phyloP scores from a whole-genome alignment of 2,113 vertebrate genomes.

The Carassius auratus region DNA sequence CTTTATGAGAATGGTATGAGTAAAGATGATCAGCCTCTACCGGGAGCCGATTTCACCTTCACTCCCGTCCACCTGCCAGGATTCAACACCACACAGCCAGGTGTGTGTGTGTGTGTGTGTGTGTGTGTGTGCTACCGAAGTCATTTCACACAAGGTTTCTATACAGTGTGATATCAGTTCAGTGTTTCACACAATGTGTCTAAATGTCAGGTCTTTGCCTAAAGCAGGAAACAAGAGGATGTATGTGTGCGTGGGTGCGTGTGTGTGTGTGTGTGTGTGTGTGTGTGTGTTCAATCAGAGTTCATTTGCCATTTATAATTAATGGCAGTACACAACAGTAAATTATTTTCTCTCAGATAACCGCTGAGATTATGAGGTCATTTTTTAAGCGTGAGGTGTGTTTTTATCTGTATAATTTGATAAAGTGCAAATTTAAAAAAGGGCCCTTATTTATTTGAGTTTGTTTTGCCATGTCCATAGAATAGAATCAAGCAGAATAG shows the following conservation, averaged over 20 bases:
- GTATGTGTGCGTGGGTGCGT: neutral
- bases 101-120: conserved; percentile 24
- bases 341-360: conserved; percentile 43
- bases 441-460: neutral
- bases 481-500: neutral
- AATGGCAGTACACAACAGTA: conserved; percentile 42
- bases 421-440: neutral
- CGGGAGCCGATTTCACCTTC: conserved; percentile 79
- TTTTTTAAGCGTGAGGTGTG: neutral
- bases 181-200: conserved; percentile 6
- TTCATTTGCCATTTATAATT: conserved; percentile 60
- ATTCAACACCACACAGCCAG: conserved; percentile 75
- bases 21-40: conserved; percentile 79
- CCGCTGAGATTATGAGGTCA: neutral
- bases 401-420: neutral
- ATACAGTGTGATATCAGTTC: neutral
- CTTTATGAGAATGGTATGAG: conserved; percentile 89
- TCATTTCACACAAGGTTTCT: conserved; percentile 1
- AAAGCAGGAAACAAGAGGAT: conserved; percentile 1
- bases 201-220: conserved; percentile 19
- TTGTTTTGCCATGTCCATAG: neutral
- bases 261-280: neutral
- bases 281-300: conserved; percentile 42
- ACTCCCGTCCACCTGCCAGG: conserved; percentile 80
- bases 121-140: neutral